phyloP scores from a whole-genome alignment of 1,140 invertebrate genomes.

The Parasteatoda tepidariorum region DNA sequence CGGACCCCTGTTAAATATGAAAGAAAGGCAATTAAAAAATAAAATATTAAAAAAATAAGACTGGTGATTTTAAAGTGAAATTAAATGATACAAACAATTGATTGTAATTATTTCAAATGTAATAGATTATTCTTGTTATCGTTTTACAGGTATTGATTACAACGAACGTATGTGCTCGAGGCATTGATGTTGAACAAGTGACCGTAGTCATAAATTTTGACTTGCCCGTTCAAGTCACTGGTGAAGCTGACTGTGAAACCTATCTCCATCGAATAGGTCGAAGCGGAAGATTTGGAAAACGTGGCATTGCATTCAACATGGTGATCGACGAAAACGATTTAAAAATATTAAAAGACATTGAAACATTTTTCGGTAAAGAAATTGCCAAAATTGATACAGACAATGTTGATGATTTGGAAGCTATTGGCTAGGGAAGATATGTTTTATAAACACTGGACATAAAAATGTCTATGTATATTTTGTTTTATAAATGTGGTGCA shows the following conservation, averaged over 20 bases:
- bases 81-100: too few species aligned
- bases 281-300: constrained; percentile 95
- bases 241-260: constrained; percentile 90
- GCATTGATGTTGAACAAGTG: constrained; percentile 97
- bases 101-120: too few species aligned
- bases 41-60: too few species aligned
- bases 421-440: background rate
- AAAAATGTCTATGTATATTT: too few species aligned
- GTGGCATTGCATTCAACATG: constrained; percentile 94
- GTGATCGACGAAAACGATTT: constrained; percentile 75
- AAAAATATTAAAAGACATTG: constrained; percentile 82
- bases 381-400: constrained; percentile 86
- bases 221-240: constrained; percentile 82
- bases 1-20: too few species aligned
- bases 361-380: constrained; percentile 82
- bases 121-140: too few species aligned
- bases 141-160: constrained; percentile 90
- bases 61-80: too few species aligned
- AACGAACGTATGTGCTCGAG: constrained; percentile 82
- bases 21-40: too few species aligned
- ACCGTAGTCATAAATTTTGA: constrained; percentile 99
- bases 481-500: too few species aligned
- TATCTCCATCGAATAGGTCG: constrained; percentile 97
- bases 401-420: constrained; percentile 90
- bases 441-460: too few species aligned